Conservation (phyloP, 2,888 invertebrate species). For the Gastracanthus pulcherrimus region DNA sequence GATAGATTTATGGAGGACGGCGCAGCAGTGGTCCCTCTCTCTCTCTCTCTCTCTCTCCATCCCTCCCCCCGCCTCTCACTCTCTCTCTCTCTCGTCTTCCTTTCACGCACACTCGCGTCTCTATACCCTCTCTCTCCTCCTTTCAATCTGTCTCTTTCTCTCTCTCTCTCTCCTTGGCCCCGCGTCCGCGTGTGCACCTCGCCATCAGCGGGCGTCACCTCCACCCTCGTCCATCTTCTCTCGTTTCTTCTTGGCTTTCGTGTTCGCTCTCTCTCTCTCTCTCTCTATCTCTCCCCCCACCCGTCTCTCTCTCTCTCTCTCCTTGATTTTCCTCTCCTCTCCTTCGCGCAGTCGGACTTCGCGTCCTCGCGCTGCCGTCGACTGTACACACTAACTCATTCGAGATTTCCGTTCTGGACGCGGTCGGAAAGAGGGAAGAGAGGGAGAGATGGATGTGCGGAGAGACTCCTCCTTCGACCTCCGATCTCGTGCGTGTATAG, state of each 20-base stretch:
- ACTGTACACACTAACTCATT: conserved; percentile 30
- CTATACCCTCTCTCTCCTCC: conserved; percentile 58
- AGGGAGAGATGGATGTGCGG: conserved; percentile 22
- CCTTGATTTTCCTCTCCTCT: not conserved
- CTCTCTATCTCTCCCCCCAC: not conserved
- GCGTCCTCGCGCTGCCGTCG: too few relatives aligned
- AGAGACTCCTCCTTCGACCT: conserved; percentile 56
- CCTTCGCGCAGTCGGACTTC: not conserved
- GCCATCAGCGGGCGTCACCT: conserved; percentile 53
- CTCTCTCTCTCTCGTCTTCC: conserved; percentile 45
- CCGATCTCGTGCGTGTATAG: conserved; percentile 2
- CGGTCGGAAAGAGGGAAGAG: not conserved
- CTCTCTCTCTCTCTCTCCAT: conserved; percentile 60
- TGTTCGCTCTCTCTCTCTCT: not conserved
- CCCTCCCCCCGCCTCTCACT: conserved; percentile 56
- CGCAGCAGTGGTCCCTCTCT: conserved; percentile 74
- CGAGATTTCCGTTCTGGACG: conserved; percentile 13
- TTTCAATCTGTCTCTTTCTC: conserved; percentile 47
- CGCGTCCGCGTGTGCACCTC: conserved; percentile 38
- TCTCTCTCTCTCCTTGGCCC: conserved; percentile 57
- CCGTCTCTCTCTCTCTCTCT: too few relatives aligned
- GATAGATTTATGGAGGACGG: conserved; percentile 78
- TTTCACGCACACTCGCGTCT: conserved; percentile 58
- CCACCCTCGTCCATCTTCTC: conserved; percentile 60
- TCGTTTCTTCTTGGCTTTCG: conserved; percentile 57